phyloP scores from a whole-genome alignment of 2,888 invertebrate species.

The Aleiodes testaceus region DNA sequence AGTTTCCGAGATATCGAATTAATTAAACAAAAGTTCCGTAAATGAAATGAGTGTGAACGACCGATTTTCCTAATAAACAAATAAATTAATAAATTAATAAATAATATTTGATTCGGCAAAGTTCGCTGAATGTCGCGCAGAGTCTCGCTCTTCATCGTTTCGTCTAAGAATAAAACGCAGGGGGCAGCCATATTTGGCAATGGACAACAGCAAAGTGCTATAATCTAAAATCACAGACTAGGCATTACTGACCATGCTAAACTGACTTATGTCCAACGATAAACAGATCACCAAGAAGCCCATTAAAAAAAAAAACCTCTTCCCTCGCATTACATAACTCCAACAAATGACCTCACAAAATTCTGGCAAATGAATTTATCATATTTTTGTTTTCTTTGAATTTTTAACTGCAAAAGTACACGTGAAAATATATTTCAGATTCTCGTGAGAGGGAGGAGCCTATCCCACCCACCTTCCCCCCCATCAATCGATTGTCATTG shows the following conservation, averaged over 20 bases:
- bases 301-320: not conserved
- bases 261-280: not conserved
- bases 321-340: not conserved
- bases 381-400: too few relatives aligned
- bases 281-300: not conserved
- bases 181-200: constrained; percentile 72
- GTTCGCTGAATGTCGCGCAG: constrained; percentile 66
- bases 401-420: not conserved
- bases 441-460: constrained; percentile 21
- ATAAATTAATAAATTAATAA: not conserved
- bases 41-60: too few relatives aligned
- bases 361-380: too few relatives aligned
- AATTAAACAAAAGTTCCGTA: too few relatives aligned
- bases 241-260: constrained; percentile 20
- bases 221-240: constrained; percentile 53
- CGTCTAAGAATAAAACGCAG: constrained; percentile 69
- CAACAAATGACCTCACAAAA: too few relatives aligned
- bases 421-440: not conserved
- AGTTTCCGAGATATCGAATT: too few relatives aligned
- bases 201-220: constrained; percentile 61
- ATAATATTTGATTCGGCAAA: constrained; percentile 54
- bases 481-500: constrained; percentile 32
- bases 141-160: constrained; percentile 63
- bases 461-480: not conserved
- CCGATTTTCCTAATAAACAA: not conserved